Evolutionary conservation across 1,140 invertebrate species (phyloP).

Genomic region (Doryteuthis pealeii): DNA sequence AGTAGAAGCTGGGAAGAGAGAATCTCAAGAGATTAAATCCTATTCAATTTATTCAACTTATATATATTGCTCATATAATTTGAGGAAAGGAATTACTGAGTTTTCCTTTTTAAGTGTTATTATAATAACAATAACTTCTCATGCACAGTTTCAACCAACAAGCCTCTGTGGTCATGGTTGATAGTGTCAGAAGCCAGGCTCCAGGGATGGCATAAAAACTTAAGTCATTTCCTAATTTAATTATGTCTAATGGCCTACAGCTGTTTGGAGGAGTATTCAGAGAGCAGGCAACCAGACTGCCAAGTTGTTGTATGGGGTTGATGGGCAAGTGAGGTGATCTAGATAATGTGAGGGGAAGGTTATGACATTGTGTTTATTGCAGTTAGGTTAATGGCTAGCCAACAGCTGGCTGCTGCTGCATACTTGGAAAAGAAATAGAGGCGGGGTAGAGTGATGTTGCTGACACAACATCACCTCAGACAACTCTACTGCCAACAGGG

Average conservation of each 20-base stretch:
- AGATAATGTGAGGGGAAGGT: background rate
- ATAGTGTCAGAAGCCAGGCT: background rate
- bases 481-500: too few relatives aligned
- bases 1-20: too few relatives aligned
- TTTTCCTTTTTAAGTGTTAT: too few relatives aligned
- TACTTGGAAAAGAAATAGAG: background rate
- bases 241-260: conserved; percentile 6
- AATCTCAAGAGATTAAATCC: too few relatives aligned
- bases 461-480: background rate
- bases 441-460: background rate
- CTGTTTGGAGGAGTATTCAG: background rate
- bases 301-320: background rate
- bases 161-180: background rate
- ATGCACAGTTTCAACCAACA: background rate
- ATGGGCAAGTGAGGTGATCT: background rate
- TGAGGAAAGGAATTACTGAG: too few relatives aligned
- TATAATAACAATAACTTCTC: too few relatives aligned
- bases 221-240: conserved; percentile 8
- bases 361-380: conserved; percentile 10
- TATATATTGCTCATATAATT: too few relatives aligned
- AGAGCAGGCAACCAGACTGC: too few relatives aligned
- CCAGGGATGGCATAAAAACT: background rate
- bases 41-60: too few relatives aligned
- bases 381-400: background rate
- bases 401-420: conserved; percentile 3